Evolutionary conservation across 2,113 vertebrate species (phyloP), one percentile per base, ranked within the genome.

Genomic region (Cynocephalus volans): DNA sequence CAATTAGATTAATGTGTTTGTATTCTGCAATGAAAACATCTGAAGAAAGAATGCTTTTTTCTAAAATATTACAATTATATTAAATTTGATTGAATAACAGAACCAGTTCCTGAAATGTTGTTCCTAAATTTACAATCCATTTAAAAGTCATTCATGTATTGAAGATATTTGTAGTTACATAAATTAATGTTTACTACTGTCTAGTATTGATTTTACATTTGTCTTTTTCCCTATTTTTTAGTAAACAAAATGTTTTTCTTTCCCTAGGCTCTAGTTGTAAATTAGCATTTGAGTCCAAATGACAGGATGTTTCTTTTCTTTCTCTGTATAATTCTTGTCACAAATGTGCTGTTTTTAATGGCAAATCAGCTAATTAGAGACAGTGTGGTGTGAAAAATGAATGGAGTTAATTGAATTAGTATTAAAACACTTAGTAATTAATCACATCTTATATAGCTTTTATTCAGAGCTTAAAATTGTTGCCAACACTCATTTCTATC

Each of bases 401-500:
- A 96, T 83, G 0, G 0, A 98, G 95, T 62, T 95, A 56, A 81
- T 18, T 94, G 64, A 98, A 93, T 97, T 97, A 95, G 72, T 82
- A 93, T 96, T 94, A 48, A 96, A 97, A 96, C 19, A 96, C 26
- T 93, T 95, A 89, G 69, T 69, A 91, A 96, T 97, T 98, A 98
- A 96, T 98, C 84, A 96, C 24, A 84, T 69, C 91, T 72, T 84
- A 41, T 72, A 95, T 50, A 96, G 4, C 15, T 95, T 92, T 96
- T 97, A 97, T 94, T 92, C 88, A 93, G 73, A 41, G 65, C 1
- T 87, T 94, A 94, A 97, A 98, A 95, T 15, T 70, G 21, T 90
- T 94, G 95, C 90, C 94, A 98, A 92, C 88, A 26, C n/a, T 92
- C 23, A 90, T 67, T 97, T 14, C 90, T 93, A 72, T 31, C 41